phyloP scores from a whole-genome alignment of 2,113 vertebrate species.

The Seriola rivoliana region DNA sequence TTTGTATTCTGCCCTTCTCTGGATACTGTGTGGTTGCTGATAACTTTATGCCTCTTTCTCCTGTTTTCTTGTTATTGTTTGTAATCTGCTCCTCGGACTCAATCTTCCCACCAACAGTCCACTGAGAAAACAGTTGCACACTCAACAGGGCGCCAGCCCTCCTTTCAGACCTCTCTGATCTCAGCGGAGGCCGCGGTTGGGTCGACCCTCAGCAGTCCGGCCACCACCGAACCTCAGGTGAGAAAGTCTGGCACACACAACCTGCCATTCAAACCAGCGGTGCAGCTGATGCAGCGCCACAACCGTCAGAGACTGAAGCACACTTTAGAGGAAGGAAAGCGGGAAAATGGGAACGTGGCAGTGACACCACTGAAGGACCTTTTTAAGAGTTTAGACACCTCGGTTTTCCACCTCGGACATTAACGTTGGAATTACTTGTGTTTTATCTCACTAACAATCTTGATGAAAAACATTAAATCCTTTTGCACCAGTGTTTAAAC shows the following conservation, averaged over 20 bases:
- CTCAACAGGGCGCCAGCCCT: constrained; percentile 79
- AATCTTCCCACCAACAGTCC: neutral
- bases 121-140: neutral
- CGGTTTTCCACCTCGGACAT: constrained; percentile 88
- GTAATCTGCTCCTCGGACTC: constrained; percentile 17
- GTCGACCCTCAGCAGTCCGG: constrained; percentile 29
- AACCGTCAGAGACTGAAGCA: constrained; percentile 59
- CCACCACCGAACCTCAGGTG: neutral
- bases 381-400: constrained; percentile 90
- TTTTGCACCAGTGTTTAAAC: neutral
- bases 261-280: constrained; percentile 83
- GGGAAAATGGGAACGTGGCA: constrained; percentile 66
- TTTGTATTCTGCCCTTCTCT: neutral
- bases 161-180: constrained; percentile 70
- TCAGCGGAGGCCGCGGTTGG: neutral
- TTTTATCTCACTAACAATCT: neutral
- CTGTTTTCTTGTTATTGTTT: neutral
- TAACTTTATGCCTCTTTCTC: neutral
- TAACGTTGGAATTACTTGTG: neutral
- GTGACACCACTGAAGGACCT: constrained; percentile 87
- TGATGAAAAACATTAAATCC: neutral
- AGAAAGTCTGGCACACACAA: constrained; percentile 79
- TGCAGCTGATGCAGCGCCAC: constrained; percentile 81
- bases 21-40: neutral
- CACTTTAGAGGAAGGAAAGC: constrained; percentile 20